Evolutionary conservation across 2,888 invertebrate genomes (phyloP).

Genomic region (Pherbina coryleti): DNA sequence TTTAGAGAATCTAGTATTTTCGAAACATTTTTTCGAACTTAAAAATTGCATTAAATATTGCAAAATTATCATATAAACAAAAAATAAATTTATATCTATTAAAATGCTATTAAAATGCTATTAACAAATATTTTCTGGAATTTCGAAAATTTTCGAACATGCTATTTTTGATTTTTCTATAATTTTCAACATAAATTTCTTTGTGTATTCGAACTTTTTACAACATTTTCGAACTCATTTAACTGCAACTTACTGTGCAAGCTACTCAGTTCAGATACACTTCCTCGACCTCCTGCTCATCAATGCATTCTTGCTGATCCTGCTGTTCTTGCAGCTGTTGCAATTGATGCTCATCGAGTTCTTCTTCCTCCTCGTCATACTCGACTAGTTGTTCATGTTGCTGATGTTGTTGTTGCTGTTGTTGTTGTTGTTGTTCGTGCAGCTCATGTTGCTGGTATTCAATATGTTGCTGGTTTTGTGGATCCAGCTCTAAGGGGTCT

Average conservation of each 20-base stretch:
- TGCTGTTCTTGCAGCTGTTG: slow-evolving; percentile 60
- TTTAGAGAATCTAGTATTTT: no score
- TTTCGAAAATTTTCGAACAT: background rate
- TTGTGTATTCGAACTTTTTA: background rate
- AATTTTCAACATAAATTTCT: background rate
- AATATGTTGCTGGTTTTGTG: slow-evolving; percentile 46
- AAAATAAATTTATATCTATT: no score
- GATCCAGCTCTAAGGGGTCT: slow-evolving; percentile 46
- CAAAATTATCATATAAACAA: background rate
- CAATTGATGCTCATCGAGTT: slow-evolving; percentile 56
- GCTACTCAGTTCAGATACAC: slow-evolving; percentile 60
- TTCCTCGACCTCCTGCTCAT: slow-evolving; percentile 56
- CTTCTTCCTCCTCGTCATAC: slow-evolving; percentile 42
- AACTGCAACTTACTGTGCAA: background rate
- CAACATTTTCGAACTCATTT: background rate
- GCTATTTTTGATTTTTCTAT: background rate
- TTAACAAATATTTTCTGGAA: no score
- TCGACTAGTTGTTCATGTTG: slow-evolving; percentile 50
- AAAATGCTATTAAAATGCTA: no score
- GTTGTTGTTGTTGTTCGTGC: slow-evolving; percentile 38
- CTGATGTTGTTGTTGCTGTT: slow-evolving; percentile 55
- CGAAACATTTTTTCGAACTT: no score
- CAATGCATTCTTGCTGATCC: slow-evolving; percentile 56
- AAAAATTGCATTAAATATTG: background rate
- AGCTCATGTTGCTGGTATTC: slow-evolving; percentile 36